Percentiles rank a stretch among this genome's conserved stretches.
Evolutionary conservation across 2,797 vertebrate species (phyloP).

Genomic region (Trematomus bernacchii): DNA sequence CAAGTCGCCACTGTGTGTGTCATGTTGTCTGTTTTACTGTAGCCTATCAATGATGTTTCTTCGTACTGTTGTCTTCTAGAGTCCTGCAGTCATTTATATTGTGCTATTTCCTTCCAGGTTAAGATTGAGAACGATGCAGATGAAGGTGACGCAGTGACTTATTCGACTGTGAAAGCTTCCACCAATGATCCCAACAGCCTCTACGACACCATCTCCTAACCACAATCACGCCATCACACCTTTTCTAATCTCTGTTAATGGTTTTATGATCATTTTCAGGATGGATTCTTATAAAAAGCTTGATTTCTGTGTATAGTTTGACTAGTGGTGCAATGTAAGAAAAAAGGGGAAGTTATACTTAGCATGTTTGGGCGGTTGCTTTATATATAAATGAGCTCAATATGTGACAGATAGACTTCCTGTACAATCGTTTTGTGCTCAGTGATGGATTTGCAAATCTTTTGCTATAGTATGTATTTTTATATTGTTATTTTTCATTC

Average conservation of each 20-base stretch:
- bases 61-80: not conserved
- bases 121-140: not conserved
- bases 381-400: not conserved
- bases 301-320: rapidly evolving
- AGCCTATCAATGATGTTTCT: too few species aligned
- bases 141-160: slow-evolving; percentile 20
- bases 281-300: not conserved
- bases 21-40: too few species aligned
- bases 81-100: not conserved
- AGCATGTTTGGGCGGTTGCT: not conserved
- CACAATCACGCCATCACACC: not conserved
- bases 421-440: not conserved
- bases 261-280: not conserved
- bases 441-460: not conserved
- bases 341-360: not conserved
- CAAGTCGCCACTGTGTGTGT: too few species aligned
- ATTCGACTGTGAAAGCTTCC: slow-evolving; percentile 23
- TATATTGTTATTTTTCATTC: not conserved
- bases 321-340: not conserved
- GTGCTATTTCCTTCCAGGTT: slow-evolving; percentile 4
- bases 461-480: not conserved
- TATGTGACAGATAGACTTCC: not conserved
- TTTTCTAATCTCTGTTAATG: not conserved
- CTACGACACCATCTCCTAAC: slow-evolving; percentile 9
- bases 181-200: not conserved